Base-by-base conservation (phyloP, 2,888 invertebrate species). In the Campoplex nolae region DNA sequence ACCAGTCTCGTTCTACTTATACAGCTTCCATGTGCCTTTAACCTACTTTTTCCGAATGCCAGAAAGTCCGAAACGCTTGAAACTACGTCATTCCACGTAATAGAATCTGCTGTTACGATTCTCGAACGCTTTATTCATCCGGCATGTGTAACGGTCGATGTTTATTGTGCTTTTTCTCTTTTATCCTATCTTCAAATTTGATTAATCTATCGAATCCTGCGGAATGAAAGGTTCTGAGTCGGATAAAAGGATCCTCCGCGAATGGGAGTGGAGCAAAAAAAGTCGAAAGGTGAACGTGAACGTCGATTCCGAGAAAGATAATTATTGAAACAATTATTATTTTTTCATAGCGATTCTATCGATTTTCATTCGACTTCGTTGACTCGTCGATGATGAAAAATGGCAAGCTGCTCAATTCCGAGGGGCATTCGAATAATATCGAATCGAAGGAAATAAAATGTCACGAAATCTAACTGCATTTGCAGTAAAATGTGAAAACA, bases 41-140 rank as follows among this genome's bases (percentile, higher is more conserved):
- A 86, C 86, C 86, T 81, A 86, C 83, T 86, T 86, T 77, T 86
- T 83, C 77, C 51, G 65, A 83, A 86, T 79, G 67, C 83, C 76
- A 73, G 75, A 77, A 73, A 54, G 77, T 23, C 45, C 11, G n/a
- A 54, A 51, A 85, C 68, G n/a, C 23, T 68, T 18, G 23, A 70
- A 79, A 79, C 80, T 1, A 54, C 71, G 71, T 71, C 71, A 71
- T 71, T 71, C 62, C 62, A 62, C 9, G n/a, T 16, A 32, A 62
- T 16, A 32, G 62, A 62, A 62, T 58, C 58, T 58, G 58, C 23
- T 23, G 23, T 58, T 28, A 58, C 58, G 28, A 28, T 58, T 58
- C 13, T 13, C 58, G 23, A 58, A 28, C 3, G 28, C 28, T 58
- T 58, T 58, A 58, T 58, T 18, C 58, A 28, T 28, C 58, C 58